These are phyloP conservation scores for Discoglossus pictus DNA, from an alignment of 2,797 vertebrate species.

Conservation along the genomic window DNA sequence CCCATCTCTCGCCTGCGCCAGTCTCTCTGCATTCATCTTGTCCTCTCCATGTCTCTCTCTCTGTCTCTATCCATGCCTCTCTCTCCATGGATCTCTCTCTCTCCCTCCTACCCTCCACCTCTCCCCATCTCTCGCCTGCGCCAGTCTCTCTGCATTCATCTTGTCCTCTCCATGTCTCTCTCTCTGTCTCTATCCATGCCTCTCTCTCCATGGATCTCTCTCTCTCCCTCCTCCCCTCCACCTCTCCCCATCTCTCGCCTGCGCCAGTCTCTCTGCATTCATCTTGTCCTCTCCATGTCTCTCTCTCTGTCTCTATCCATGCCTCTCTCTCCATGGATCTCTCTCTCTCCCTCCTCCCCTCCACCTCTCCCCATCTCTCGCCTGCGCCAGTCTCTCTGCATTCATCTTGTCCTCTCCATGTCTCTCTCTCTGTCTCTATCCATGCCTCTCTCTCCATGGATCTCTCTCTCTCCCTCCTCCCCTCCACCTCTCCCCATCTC, in stretches of 20 bases:
- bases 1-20: background rate
- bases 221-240: background rate
- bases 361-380: constrained; percentile 53
- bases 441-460: constrained; percentile 50
- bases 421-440: constrained; percentile 45
- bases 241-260: background rate
- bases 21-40: constrained; percentile 10
- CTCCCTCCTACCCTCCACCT: constrained; percentile 25
- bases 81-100: too few relatives aligned
- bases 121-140: constrained; percentile 1
- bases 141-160: too few relatives aligned
- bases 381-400: constrained; percentile 54
- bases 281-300: too few relatives aligned
- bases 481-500: background rate
- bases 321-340: background rate
- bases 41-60: background rate
- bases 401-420: constrained; percentile 56
- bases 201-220: background rate
- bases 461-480: background rate
- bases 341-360: constrained; percentile 21
- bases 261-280: too few relatives aligned
- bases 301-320: background rate
- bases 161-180: too few relatives aligned
- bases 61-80: constrained; percentile 30
- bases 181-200: background rate